phyloP scores from a whole-genome alignment of 2,113 vertebrate genomes.

The Dendropsophus ebraccatus region DNA sequence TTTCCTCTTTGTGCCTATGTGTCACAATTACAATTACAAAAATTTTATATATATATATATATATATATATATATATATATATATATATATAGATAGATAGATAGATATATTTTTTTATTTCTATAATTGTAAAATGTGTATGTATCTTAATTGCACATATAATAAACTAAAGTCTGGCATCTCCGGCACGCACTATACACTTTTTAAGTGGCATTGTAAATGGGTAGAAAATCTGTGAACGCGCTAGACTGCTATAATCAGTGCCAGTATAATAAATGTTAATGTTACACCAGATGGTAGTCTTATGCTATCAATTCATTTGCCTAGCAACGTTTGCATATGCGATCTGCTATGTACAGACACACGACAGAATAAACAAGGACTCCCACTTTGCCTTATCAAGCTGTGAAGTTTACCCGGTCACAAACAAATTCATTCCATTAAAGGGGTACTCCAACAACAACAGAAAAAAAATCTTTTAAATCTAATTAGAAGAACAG shows the following conservation, averaged over 20 bases:
- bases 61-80: no score
- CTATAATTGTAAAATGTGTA: no score
- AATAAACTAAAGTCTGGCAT: not conserved
- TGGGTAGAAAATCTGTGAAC: slow-evolving; percentile 9
- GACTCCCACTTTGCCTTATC: not conserved
- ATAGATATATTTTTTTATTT: no score
- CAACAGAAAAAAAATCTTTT: not conserved
- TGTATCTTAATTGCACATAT: no score
- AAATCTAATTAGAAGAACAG: no score
- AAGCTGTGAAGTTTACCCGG: not conserved
- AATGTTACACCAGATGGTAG: slow-evolving; percentile 26
- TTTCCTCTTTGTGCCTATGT: no score
- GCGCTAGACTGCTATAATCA: not conserved
- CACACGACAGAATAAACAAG: slow-evolving; percentile 31
- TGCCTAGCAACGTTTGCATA: slow-evolving; percentile 41
- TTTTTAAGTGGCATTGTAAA: not conserved
- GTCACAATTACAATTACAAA: no score
- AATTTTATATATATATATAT: no score
- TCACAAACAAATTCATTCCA: not conserved
- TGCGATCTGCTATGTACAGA: not conserved
- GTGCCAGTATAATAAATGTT: slow-evolving; percentile 9
- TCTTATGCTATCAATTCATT: slow-evolving; percentile 41
- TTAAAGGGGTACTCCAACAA: no score
- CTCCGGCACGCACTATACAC: not conserved
- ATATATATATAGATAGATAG: no score